These are phyloP conservation scores for Petrocephalus zakoni DNA, from an alignment of 2,113 vertebrate genomes.

Conservation along the genomic window DNA sequence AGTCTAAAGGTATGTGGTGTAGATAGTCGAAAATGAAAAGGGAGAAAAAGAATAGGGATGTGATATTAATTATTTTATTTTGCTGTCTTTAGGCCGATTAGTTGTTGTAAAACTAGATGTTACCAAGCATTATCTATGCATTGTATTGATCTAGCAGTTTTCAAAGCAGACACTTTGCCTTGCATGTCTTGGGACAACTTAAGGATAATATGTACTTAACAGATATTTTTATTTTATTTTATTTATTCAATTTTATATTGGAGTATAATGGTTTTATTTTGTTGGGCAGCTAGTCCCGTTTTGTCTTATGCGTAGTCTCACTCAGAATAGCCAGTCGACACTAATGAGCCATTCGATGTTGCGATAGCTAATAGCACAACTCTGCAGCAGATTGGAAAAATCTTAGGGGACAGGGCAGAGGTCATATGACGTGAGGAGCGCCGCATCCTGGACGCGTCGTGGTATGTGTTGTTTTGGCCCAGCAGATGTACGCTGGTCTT, in stretches of 20 bases:
- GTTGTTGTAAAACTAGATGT: slow-evolving; percentile 62
- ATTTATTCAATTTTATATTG: slow-evolving; percentile 88
- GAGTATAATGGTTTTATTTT: slow-evolving; percentile 72
- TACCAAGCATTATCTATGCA: slow-evolving; percentile 80
- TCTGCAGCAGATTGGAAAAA: slow-evolving; percentile 37
- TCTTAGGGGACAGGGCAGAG: background rate
- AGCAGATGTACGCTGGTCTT: background rate
- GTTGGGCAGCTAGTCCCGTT: slow-evolving; percentile 54
- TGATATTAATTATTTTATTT: slow-evolving; percentile 38
- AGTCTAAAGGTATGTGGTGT: slow-evolving; percentile 60
- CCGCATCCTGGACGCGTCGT: background rate
- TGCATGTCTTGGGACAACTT: slow-evolving; percentile 67
- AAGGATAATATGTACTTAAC: slow-evolving; percentile 66
- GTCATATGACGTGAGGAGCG: background rate
- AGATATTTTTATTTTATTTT: slow-evolving; percentile 96
- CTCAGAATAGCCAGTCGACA: slow-evolving; percentile 50
- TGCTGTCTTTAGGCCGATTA: slow-evolving; percentile 40
- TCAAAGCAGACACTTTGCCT: slow-evolving; percentile 60
- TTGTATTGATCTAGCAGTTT: slow-evolving; percentile 68
- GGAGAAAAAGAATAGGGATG: slow-evolving; percentile 32
- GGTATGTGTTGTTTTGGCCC: background rate
- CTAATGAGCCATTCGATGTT: slow-evolving; percentile 56
- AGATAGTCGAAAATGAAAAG: slow-evolving; percentile 49
- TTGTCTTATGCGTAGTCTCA: slow-evolving; percentile 45
- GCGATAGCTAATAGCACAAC: slow-evolving; percentile 41